phyloP scores from a whole-genome alignment of 2,113 vertebrate genomes.

The Phalacrocorax aristotelis region DNA sequence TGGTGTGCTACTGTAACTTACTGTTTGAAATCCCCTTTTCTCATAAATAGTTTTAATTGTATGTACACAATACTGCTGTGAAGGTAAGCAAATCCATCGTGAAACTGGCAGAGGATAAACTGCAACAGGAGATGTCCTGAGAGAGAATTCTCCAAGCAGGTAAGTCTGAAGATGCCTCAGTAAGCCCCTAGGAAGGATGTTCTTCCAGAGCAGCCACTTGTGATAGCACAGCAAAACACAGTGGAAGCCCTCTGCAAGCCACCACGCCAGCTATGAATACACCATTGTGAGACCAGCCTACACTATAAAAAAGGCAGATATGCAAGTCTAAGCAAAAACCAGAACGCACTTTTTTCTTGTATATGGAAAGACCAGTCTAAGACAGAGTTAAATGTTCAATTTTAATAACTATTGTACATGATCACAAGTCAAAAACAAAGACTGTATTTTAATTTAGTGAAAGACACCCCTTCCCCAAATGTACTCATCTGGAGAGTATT shows the following conservation, averaged over 20 bases:
- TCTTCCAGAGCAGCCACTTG: background rate
- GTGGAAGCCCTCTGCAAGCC: background rate
- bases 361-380: background rate
- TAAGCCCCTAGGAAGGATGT: background rate
- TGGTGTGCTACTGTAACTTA: background rate
- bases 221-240: background rate
- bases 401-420: background rate
- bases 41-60: background rate
- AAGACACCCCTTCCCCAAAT: background rate
- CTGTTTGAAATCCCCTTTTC: background rate
- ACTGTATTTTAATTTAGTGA: background rate
- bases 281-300: background rate
- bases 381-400: background rate
- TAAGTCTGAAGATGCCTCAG: background rate
- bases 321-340: background rate
- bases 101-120: background rate
- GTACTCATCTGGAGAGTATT: background rate
- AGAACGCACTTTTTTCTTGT: background rate
- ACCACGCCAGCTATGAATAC: background rate
- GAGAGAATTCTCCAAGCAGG: background rate
- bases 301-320: background rate
- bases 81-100: background rate
- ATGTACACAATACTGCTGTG: background rate
- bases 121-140: background rate
- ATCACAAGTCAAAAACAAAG: background rate